phyloP scores from a whole-genome alignment of 2,888 invertebrate species.

The Cataglyphis rosenhaueri region DNA sequence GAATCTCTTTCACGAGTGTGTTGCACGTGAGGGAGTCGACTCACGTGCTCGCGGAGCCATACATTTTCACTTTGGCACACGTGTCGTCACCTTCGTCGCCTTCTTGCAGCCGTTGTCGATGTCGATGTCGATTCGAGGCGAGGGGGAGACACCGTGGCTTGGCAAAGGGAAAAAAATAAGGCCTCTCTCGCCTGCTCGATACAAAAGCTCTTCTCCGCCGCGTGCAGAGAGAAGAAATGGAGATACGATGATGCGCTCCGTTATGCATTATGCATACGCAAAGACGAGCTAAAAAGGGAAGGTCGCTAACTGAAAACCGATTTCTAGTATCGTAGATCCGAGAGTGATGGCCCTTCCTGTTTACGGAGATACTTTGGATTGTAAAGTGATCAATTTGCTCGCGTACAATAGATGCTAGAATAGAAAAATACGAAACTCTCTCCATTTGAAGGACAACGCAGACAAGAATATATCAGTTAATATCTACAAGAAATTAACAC shows the following conservation, averaged over 20 bases:
- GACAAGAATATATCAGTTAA: neutral
- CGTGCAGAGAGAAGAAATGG: slow-evolving; percentile 81
- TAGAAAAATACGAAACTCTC: neutral
- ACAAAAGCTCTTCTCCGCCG: slow-evolving; percentile 74
- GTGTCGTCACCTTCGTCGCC: slow-evolving; percentile 82
- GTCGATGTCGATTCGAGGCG: slow-evolving; percentile 57
- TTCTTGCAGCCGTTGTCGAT: slow-evolving; percentile 74
- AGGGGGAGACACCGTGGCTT: slow-evolving; percentile 26
- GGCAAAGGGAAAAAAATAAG: slow-evolving; percentile 54
- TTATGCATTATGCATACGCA: slow-evolving; percentile 83
- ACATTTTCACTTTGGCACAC: slow-evolving; percentile 86
- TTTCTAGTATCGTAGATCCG: slow-evolving; percentile 60
- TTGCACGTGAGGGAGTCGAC: slow-evolving; percentile 71
- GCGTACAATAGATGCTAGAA: neutral
- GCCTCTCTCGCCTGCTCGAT: slow-evolving; percentile 75
- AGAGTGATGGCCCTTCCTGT: neutral
- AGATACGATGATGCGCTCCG: slow-evolving; percentile 85
- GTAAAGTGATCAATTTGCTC: slow-evolving; percentile 49
- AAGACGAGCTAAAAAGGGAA: slow-evolving; percentile 42
- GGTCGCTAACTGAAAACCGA: slow-evolving; percentile 71
- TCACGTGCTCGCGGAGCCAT: slow-evolving; percentile 81
- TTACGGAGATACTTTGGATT: neutral
- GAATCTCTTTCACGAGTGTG: slow-evolving; percentile 78
- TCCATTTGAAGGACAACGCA: neutral
- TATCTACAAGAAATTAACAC: neutral